phyloP scores from a whole-genome alignment of 2,888 invertebrate species.

The Chymomyza caudatula region DNA sequence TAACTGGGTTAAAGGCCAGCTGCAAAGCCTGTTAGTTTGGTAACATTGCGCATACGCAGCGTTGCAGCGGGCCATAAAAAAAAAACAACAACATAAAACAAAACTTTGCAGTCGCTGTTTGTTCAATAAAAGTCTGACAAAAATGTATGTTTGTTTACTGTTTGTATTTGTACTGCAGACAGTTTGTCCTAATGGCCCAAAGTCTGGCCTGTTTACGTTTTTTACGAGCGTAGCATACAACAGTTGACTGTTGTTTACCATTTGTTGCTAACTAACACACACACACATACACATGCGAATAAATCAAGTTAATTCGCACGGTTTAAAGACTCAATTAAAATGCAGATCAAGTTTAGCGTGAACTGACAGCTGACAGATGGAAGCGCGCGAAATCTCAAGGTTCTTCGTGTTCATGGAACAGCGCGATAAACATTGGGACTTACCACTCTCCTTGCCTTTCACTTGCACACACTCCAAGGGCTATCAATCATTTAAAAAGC shows the following conservation, averaged over 20 bases:
- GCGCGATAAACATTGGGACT: neutral
- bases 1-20: slow-evolving; percentile 55
- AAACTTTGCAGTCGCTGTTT: slow-evolving; percentile 46
- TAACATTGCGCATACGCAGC: slow-evolving; percentile 62
- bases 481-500: neutral
- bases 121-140: slow-evolving; percentile 58
- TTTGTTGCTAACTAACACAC: neutral
- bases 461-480: neutral
- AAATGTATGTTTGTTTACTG: neutral
- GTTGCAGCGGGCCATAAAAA: slow-evolving; percentile 48
- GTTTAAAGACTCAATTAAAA: slow-evolving; percentile 60
- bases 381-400: too few relatives aligned
- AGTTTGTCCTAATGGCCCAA: neutral
- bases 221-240: neutral
- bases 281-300: slow-evolving; percentile 1
- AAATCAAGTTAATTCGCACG: slow-evolving; percentile 40
- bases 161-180: neutral
- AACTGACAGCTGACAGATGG: slow-evolving; percentile 67
- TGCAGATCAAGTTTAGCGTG: slow-evolving; percentile 53
- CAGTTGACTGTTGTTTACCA: neutral
- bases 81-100: slow-evolving; percentile 25
- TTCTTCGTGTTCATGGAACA: too few relatives aligned
- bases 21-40: slow-evolving; percentile 1
- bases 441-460: neutral
- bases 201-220: neutral